Base-by-base conservation (phyloP, 2,888 invertebrate species). In the Therioaphis trifolii region DNA sequence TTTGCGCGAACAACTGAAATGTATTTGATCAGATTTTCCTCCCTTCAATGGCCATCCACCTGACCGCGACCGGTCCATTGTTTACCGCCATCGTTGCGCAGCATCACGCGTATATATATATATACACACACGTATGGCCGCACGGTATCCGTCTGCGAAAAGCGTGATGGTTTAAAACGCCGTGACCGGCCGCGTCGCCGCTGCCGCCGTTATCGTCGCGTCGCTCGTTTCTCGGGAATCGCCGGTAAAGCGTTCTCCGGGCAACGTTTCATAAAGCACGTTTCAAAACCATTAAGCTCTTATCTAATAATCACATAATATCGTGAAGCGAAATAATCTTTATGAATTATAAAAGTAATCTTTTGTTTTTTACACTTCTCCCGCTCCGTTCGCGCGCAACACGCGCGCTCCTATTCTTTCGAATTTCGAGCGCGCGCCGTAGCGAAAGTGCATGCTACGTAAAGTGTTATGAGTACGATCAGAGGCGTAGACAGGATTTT, bases 21-120 rank as follows among this genome's bases (percentile, higher is more conserved):
- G 27, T 61, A 76, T 76, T 76, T 43, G 43, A 76, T 61, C 58
- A 76, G 43, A 61, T 61, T 58, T 58, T 18, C 43, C 61, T 43
- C 9, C 2, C n/a, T 21, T 55, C 3, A 21, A 43, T 43, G 24
- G 68, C 68, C 7, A 35, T 21, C 12, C 21, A n/a, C 52, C 72
- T 74, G 72, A 35, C 52, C 55, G 24, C 3, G 35, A n/a, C n/a
- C 49, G 14, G 52, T 15, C 49, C 35, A 52, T 74, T 74, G 74
- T 74, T 74, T 74, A 74, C 55, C 4, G 52, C 21, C 4, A 15
- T 35, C 58, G 9, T 0, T 52, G 52, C 52, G 4, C 46, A 52
- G 52, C n/a, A 11, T 11, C 21, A 55, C 35, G 7, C 35, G 7
- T 7, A 35, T 7, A 35, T 7, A 35, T 7, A 35, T 7, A 35